Evolutionary conservation across 2,888 invertebrate species (phyloP).

Genomic region (Coecobrya sp.): DNA sequence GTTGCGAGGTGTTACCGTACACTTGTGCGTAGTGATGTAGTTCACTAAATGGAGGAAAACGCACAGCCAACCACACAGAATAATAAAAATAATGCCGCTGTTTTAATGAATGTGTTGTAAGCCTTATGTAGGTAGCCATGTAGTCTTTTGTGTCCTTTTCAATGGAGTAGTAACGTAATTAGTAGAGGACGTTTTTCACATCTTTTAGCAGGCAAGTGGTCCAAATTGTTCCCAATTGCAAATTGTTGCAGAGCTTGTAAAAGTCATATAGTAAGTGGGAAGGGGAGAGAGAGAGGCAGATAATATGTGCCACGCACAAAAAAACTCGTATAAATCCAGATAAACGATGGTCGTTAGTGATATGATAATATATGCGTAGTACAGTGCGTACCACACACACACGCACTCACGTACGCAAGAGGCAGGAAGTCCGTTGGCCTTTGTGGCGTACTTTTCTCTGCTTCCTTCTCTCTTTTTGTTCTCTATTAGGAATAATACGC

Average conservation of each 20-base stretch:
- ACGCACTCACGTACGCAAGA: constrained; percentile 18
- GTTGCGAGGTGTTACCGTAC: background rate
- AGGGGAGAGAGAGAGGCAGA: background rate
- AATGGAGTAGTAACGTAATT: constrained; percentile 27
- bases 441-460: constrained; percentile 9
- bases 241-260: constrained; percentile 26
- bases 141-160: background rate
- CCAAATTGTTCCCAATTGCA: constrained; percentile 43
- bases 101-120: background rate
- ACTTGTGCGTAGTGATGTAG: background rate
- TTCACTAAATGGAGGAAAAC: background rate
- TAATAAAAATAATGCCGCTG: background rate
- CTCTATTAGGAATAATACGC: background rate
- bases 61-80: background rate
- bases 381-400: background rate
- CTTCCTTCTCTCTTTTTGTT: background rate
- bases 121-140: background rate
- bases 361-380: background rate
- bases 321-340: constrained; percentile 39
- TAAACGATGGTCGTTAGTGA: constrained; percentile 29
- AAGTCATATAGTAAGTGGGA: constrained; percentile 28
- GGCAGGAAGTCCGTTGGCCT: constrained; percentile 37
- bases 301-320: background rate
- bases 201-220: background rate
- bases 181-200: constrained; percentile 4